Base-by-base conservation (phyloP, 1,140 invertebrate species). In the Dendrolimus punctatus region DNA sequence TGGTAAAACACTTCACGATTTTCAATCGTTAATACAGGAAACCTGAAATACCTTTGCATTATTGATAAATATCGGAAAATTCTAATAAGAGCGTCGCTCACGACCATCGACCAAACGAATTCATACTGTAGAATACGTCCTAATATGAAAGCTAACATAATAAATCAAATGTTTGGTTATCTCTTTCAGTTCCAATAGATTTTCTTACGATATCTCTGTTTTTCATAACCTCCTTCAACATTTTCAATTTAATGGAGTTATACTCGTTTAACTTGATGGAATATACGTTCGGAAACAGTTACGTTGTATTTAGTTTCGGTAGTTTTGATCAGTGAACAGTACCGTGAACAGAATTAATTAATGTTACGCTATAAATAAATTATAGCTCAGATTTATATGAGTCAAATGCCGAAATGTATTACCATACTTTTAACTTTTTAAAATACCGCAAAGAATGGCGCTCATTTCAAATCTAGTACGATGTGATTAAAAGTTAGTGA, bases 401-500 rank as follows among this genome's bases (percentile, higher is more conserved):
- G 23, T 23, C 1, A 23, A 23, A 2, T 23, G 1, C 23, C 3
- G 23, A 1, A 23, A 23, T 23, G 23, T 23, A 23, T 23, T 3
- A 23, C 23, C 23, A 23, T 23, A 23, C 23, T 23, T 23, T 23
- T 23, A 23, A 23, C 23, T 23, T 23, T 23, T 23, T 23, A 39
- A 10, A 5, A 9, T 38, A 9, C n/a, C n/a, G 6, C 5, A 39
- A 51, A 23, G 38, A 39, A 60, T 73, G 71, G 78, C 76, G 76
- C 63, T 70, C 62, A 74, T 71, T 82, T 82, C 53, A 70, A 77
- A 79, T 79, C 57, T 82, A 64, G 81, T 72, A 63, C 76, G 76
- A 50, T 23, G 69, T 67, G 81, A 85, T 85, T 85, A 82, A 64
- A 54, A 67, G 60, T 58, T 23, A 66, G 57, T 62, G 77, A 80